Evolutionary conservation across 2,888 invertebrate genomes (phyloP), one percentile per base, ranked within the genome.

Genomic region (Meiosimyza decipiens): DNA sequence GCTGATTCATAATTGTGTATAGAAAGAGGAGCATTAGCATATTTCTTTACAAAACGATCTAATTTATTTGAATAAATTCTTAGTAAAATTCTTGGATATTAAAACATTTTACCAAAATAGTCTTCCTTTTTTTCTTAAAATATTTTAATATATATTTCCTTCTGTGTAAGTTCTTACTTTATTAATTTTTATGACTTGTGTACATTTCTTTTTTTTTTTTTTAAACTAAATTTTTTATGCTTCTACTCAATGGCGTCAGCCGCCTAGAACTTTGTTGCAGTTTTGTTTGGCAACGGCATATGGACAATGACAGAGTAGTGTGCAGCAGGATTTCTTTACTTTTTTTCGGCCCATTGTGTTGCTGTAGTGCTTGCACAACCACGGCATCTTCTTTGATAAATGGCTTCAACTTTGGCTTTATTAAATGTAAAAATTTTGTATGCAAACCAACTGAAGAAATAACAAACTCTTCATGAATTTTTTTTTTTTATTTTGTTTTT

Each of bases 361-460:
- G 16, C 16, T 49, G 15, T 13, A 49, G 13, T 28, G n/a, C 22
- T 52, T 52, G 52, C 28, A 9, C 40, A 40, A 9, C 40, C 1
- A 6, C 9, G 40, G 40, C 40, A 40, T 18, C 57, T 18, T 18
- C 51, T 50, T 64, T 64, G 18, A 64, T 9, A 64, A 63, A 64
- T 64, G 64, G 5, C 64, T 54, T 54, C 54, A 54, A 54, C 66
- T 66, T 66, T 67, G 67, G 55, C 57, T 57, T 67, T 67, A 67
- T 67, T 57, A 67, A 67, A 67, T 67, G 67, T 49, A 47, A 55
- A 67, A 67, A 67, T 67, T 55, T 57, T 57, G 49, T 57, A 47
- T 67, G 67, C 49, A 67, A 67, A 18, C 67, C 16, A 18, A 40
- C 13, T 51, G 64, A 40, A 51, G 22, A 67, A 22, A 12, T 13